Evolutionary conservation across 2,113 vertebrate genomes (phyloP), one percentile per base, ranked within the genome.

Genomic region (Paramormyrops kingsleyae): DNA sequence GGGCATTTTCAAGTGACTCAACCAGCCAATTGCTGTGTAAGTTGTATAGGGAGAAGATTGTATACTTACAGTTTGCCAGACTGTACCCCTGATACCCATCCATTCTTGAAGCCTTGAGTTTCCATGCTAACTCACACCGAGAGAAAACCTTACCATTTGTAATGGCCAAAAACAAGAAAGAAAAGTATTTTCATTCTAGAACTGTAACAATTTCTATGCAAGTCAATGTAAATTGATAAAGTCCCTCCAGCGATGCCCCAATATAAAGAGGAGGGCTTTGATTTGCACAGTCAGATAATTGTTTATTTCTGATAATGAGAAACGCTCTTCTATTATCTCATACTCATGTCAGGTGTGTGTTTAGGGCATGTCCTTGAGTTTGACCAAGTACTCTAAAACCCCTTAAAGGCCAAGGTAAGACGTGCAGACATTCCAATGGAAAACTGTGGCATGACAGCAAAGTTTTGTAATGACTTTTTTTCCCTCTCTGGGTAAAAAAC

Each of bases 21-120:
- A 31, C 10, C n/a, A 70, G 27, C 9, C 5, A 66, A 66, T 17
- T 31, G 17, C 0, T 39, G 12, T 77, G 70, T 19, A 77, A 77
- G 70, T 15, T 8, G 74, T 42, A 77, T 42, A 77, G 2, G n/a
- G 15, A 80, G 17, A 13, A 47, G 27, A 24, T 13, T 87, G 42
- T 0, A 5, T 90, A 92, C 96, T 95, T 89, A 96, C 95, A 96
- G 90, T 96, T 92, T 27, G 94, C 93, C 91, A 97, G 84, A 87
- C 88, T 91, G 90, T 94, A 92, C 13, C 92, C 95, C 0, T 0
- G 0, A 2, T 87, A 94, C 9, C 94, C 92, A 46, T 93, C 93
- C 94, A 96, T 80, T n/a, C 91, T 91, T 7, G 91, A 86, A 0
- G 70, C 50, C 21, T 95, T 90, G 49, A 94, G 90, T 42, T 87